phyloP scores from a whole-genome alignment of 2,888 invertebrate genomes.

The Hetaerina titia region DNA sequence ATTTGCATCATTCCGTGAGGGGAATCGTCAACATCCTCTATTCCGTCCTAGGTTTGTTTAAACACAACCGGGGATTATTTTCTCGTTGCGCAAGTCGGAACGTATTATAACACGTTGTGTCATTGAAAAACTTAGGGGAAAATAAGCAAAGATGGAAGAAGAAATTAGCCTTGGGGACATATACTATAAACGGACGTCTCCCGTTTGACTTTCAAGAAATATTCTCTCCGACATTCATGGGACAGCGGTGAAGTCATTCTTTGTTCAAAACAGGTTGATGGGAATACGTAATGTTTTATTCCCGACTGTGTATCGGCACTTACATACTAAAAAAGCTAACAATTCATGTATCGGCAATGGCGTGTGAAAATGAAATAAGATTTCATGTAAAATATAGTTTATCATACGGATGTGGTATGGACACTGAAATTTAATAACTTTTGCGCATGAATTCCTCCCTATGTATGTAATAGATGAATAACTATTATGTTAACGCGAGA shows the following conservation, averaged over 20 bases:
- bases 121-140: not conserved
- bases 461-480: no score
- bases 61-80: not conserved
- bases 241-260: not conserved
- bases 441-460: no score
- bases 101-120: not conserved
- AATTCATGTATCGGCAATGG: not conserved
- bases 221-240: not conserved
- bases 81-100: not conserved
- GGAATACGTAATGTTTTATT: not conserved
- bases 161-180: not conserved
- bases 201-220: not conserved
- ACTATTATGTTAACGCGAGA: no score
- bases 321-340: not conserved
- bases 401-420: no score
- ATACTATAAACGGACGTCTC: not conserved
- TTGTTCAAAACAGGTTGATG: not conserved
- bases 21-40: not conserved
- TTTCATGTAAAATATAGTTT: no score
- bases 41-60: not conserved
- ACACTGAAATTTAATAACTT: no score
- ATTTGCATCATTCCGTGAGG: not conserved
- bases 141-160: not conserved
- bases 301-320: not conserved
- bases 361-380: not conserved